Base-by-base conservation (phyloP, 2,888 invertebrate species). In the Clitarchus hookeri region DNA sequence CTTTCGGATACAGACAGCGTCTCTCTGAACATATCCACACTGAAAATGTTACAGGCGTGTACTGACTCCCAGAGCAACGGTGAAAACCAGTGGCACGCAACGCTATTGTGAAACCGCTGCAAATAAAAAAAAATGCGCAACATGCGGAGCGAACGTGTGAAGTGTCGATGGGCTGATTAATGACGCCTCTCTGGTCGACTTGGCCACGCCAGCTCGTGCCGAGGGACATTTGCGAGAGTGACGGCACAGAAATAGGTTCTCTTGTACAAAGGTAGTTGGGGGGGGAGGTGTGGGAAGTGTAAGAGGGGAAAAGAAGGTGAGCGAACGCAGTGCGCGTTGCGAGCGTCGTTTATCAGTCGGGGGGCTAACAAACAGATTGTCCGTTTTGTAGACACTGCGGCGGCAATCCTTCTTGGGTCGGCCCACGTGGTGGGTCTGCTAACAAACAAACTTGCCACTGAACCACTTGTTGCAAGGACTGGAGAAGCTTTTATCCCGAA, bases 171-270 rank as follows among this genome's bases (percentile, higher is more conserved):
- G 65, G 65, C n/a, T 65, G 65, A 65, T 65, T 65, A 65, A 65
- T 65, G 65, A 65, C n/a, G n/a, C 65, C 65, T 65, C 65, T 65
- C n/a, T 65, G 65, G 65, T 65, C 65, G 65, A n/a, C 48, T 65
- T n/a, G 65, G 65, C 65, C 65, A n/a, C 19, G 23, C 65, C 13
- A 8, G 48, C 48, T 48, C 3, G 48, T 48, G 48, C 48, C 11
- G 48, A 16, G 48, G 16, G 48, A 48, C 48, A 48, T 48, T 48
- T 48, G 48, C n/a, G 65, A 65, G 23, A 65, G 65, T n/a, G 65
- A 65, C n/a, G 65, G 65, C 16, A 19, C 48, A 48, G 16, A 48
- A 48, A 6, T 0, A 1, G 16, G n/a, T n/a, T n/a, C n/a, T n/a
- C n/a, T n/a, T 16, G 16, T 1, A 48, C 11, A 65, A 65, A 65